Percentiles rank a stretch among this genome's conserved stretches.
Evolutionary conservation across 2,888 invertebrate genomes (phyloP).

Genomic region (Andrena camellia): DNA sequence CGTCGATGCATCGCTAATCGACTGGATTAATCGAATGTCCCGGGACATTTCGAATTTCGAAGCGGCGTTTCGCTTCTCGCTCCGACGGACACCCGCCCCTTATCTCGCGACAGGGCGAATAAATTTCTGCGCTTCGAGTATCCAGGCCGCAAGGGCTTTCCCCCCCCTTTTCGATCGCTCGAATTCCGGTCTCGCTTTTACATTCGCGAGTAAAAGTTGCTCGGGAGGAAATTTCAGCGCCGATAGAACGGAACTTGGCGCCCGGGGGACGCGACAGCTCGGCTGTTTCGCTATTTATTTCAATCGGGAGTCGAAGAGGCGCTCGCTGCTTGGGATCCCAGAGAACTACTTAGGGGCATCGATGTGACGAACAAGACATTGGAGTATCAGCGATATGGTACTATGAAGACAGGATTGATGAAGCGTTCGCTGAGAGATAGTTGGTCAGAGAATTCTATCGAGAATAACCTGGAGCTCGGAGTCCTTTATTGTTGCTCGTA

Average conservation of each 20-base stretch:
- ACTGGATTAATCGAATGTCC: conserved; percentile 33
- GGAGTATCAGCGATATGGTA: too few species aligned
- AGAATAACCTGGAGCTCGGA: too few species aligned
- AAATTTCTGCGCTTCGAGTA: conserved; percentile 29
- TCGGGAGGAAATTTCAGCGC: not conserved
- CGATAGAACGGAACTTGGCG: not conserved
- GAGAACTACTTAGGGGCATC: too few species aligned
- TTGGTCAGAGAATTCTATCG: too few species aligned
- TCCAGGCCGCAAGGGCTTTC: conserved; percentile 27
- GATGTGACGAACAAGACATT: too few species aligned
- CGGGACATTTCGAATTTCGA: conserved; percentile 29
- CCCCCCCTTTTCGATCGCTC: not conserved
- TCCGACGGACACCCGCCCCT: not conserved
- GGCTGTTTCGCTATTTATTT: too few species aligned
- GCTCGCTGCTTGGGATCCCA: too few species aligned
- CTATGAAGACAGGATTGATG: too few species aligned
- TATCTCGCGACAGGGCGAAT: conserved; percentile 26
- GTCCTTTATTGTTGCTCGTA: too few species aligned
- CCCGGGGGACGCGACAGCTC: too few species aligned
- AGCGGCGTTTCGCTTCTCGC: conserved; percentile 21
- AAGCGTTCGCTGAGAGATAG: too few species aligned
- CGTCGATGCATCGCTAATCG: conserved; percentile 5
- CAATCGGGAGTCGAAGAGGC: too few species aligned
- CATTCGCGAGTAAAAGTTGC: conserved; percentile 45
- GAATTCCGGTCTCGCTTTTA: conserved; percentile 48